Percentiles rank a stretch among this genome's conserved stretches.
These are phyloP conservation scores for Neoaliturus tenellus DNA, from an alignment of 2,888 invertebrate species.

Conservation along the genomic window DNA sequence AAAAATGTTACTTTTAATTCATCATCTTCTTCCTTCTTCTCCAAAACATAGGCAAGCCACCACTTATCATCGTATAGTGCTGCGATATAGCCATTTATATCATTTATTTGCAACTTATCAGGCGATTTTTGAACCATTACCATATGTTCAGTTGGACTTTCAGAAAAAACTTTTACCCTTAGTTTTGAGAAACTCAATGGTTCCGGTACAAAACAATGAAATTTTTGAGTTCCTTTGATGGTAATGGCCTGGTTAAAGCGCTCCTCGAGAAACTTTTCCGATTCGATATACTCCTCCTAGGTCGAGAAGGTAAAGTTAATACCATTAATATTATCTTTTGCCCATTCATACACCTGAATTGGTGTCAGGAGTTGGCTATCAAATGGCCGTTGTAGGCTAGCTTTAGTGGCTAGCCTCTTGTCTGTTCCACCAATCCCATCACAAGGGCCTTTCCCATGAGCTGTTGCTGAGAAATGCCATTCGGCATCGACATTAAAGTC, in stretches of 20 bases:
- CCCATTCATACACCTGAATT: slow-evolving; percentile 36
- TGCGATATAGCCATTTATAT: slow-evolving; percentile 2
- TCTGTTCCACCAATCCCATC: slow-evolving; percentile 63
- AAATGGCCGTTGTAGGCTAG: slow-evolving; percentile 57
- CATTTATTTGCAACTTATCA: neutral
- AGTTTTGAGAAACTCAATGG: neutral
- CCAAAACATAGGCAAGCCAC: neutral
- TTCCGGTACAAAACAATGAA: neutral
- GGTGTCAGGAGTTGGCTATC: neutral
- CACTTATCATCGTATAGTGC: neutral
- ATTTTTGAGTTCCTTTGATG: slow-evolving; percentile 25
- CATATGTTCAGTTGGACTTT: neutral
- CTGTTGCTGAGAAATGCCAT: slow-evolving; percentile 61
- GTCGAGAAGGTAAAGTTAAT: neutral
- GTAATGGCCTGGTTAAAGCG: neutral
- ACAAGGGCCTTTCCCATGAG: slow-evolving; percentile 61
- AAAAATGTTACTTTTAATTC: neutral
- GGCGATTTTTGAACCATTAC: neutral
- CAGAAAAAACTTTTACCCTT: neutral
- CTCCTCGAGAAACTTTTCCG: neutral
- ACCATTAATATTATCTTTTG: neutral
- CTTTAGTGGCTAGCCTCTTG: slow-evolving; percentile 60
- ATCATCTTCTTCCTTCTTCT: neutral
- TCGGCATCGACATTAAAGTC: slow-evolving; percentile 56
- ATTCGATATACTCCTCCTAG: neutral